Evolutionary conservation across 2,888 invertebrate species (phyloP).

Genomic region (Platerodrilus igneus): DNA sequence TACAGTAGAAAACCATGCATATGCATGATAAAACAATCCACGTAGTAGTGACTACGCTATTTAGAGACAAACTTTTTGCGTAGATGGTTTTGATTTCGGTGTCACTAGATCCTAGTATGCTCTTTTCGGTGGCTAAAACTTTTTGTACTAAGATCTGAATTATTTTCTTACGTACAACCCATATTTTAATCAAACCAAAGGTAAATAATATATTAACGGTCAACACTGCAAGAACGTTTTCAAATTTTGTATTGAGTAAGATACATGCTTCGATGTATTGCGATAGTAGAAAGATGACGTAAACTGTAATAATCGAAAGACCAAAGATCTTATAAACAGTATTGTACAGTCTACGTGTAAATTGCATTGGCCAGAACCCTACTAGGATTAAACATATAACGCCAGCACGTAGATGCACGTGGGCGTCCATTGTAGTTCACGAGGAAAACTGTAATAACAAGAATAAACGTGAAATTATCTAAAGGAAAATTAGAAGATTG

Average conservation of each 20-base stretch:
- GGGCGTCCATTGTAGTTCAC: constrained; percentile 1
- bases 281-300: neutral
- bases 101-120: neutral
- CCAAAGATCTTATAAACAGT: neutral
- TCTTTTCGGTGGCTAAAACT: constrained; percentile 4
- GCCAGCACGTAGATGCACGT: neutral
- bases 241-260: neutral
- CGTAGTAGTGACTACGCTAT: neutral
- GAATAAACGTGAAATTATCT: no score
- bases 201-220: constrained; percentile 1
- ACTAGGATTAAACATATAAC: neutral
- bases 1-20: neutral
- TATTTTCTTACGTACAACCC: neutral
- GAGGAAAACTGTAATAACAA: no score
- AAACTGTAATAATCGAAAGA: neutral
- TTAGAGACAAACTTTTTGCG: neutral
- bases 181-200: constrained; percentile 1
- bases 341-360: neutral
- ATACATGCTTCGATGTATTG: neutral
- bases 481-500: no score
- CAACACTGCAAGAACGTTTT: constrained; percentile 1
- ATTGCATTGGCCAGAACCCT: constrained; percentile 10
- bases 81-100: neutral
- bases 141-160: neutral
- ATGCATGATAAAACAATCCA: neutral